These are phyloP conservation scores for Epirrhoe alternata DNA, from an alignment of 2,888 invertebrate species.

Conservation along the genomic window DNA sequence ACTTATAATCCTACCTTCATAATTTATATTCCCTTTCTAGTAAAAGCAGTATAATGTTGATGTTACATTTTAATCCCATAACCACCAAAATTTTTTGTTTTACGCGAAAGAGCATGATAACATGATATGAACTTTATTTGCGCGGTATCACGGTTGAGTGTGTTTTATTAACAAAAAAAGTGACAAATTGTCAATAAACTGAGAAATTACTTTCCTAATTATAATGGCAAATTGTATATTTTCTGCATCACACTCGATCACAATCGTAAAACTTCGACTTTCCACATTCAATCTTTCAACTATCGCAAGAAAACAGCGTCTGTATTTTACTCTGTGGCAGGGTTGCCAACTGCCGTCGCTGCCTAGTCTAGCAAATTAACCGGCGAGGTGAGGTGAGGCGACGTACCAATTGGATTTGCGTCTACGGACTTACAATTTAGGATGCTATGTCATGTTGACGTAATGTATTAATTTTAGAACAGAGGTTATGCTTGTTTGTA, in stretches of 20 bases:
- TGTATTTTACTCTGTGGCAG: conserved; percentile 16
- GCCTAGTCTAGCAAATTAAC: conserved; percentile 42
- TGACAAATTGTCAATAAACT: background rate
- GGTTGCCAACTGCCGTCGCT: conserved; percentile 29
- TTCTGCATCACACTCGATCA: too few species aligned
- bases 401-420: conserved; percentile 55
- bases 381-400: conserved; percentile 42
- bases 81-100: conserved; percentile 22
- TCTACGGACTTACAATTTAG: conserved; percentile 58
- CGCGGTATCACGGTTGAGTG: conserved; percentile 4
- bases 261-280: too few species aligned
- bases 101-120: conserved; percentile 16
- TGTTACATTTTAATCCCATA: too few species aligned
- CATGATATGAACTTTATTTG: conserved; percentile 26
- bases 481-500: background rate
- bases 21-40: too few species aligned
- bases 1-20: too few species aligned
- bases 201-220: too few species aligned
- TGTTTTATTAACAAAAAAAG: background rate
- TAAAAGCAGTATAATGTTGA: too few species aligned
- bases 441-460: conserved; percentile 46
- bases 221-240: too few species aligned
- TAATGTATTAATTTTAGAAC: conserved; percentile 51
- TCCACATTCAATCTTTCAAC: too few species aligned
- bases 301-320: background rate